These are phyloP conservation scores for Halictus ligatus DNA, from an alignment of 2,888 invertebrate genomes.

Conservation along the genomic window DNA sequence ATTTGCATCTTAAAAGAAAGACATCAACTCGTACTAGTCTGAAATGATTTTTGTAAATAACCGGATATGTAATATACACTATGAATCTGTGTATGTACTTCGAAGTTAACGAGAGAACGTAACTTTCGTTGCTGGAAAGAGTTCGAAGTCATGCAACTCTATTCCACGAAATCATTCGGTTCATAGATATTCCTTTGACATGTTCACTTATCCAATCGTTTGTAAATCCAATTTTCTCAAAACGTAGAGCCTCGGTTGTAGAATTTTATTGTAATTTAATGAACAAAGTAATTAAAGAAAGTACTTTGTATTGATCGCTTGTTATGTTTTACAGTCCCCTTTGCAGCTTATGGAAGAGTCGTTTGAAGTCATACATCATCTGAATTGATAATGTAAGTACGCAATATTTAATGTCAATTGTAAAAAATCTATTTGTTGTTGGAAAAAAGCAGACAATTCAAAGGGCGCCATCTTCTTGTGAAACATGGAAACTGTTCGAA, in stretches of 20 bases:
- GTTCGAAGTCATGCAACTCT: background rate
- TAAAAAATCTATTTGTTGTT: too few species aligned
- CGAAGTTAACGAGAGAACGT: background rate
- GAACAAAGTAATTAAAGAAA: slow-evolving; percentile 50
- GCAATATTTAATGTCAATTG: too few species aligned
- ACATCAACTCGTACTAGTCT: slow-evolving; percentile 8
- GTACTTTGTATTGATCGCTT: slow-evolving; percentile 42
- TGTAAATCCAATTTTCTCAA: slow-evolving; percentile 9
- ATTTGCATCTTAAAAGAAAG: background rate
- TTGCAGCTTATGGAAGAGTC: background rate
- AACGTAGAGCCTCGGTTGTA: slow-evolving; percentile 22
- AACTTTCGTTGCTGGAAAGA: background rate
- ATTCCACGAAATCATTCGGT: background rate
- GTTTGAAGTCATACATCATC: too few species aligned
- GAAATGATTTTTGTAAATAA: slow-evolving; percentile 23
- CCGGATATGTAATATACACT: background rate
- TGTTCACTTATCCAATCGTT: background rate
- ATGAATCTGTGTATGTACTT: slow-evolving; percentile 4
- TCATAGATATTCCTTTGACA: background rate
- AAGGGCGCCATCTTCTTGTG: too few species aligned
- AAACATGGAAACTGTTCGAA: too few species aligned
- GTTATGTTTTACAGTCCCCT: background rate
- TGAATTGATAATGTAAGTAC: too few species aligned
- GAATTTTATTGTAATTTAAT: slow-evolving; percentile 39
- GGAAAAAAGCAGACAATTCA: too few species aligned